phyloP scores from a whole-genome alignment of 2,797 vertebrate species.

The Hephaestus fuliginosus region DNA sequence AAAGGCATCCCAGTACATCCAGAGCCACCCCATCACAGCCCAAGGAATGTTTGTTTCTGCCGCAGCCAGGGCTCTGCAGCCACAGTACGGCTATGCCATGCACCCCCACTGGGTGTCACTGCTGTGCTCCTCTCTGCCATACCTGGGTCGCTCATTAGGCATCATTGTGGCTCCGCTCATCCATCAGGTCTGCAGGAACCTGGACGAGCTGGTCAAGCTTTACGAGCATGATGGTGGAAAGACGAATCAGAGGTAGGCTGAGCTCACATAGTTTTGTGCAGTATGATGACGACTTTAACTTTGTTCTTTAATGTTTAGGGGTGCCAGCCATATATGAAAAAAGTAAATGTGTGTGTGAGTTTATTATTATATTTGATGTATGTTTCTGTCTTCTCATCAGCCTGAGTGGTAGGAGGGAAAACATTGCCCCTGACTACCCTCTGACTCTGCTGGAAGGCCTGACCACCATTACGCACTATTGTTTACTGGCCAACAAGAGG shows the following conservation, averaged over 20 bases:
- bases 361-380: not conserved
- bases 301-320: not conserved
- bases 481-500: conserved; percentile 94
- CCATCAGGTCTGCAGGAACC: conserved; percentile 94
- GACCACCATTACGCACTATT: conserved; percentile 95
- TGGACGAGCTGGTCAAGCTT: conserved; percentile 94
- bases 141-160: conserved; percentile 93
- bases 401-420: conserved; percentile 89
- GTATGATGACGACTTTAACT: not conserved
- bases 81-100: conserved; percentile 94
- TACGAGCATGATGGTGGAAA: conserved; percentile 92
- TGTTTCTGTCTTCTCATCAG: conserved; percentile 73
- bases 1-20: conserved; percentile 91
- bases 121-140: conserved; percentile 92
- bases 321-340: not conserved
- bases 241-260: conserved; percentile 85
- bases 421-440: conserved; percentile 96
- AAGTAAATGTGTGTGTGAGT: not conserved
- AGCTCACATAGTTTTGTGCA: not conserved
- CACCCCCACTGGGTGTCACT: conserved; percentile 95
- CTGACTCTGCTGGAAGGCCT: conserved; percentile 96
- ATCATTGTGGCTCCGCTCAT: conserved; percentile 94
- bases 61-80: conserved; percentile 92
- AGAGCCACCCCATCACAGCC: conserved; percentile 93
- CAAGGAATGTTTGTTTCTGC: conserved; percentile 97